Evolutionary conservation across 1,140 invertebrate species (phyloP).

Genomic region (Euglossa dilemma): DNA sequence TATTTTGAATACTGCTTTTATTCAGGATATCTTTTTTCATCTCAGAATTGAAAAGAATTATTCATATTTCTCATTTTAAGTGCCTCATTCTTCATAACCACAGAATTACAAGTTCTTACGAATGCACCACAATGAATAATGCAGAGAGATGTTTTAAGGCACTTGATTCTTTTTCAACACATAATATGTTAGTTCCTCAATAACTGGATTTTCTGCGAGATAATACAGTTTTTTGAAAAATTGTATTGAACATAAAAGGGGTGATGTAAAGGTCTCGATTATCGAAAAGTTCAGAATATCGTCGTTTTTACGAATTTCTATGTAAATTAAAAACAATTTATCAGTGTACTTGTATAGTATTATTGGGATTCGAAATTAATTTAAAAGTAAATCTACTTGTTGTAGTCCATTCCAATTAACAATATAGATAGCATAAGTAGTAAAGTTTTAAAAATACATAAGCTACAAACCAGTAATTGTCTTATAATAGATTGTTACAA

Average conservation of each 20-base stretch:
- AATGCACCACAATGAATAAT: slow-evolving; percentile 4
- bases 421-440: no score
- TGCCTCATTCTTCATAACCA: slow-evolving; percentile 3
- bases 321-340: no score
- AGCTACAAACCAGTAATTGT: no score
- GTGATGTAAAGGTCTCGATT: not conserved
- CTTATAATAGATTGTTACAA: no score
- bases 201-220: not conserved
- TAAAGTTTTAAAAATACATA: no score
- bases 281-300: no score
- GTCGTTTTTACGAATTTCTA: no score
- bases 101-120: not conserved
- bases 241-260: not conserved
- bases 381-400: no score
- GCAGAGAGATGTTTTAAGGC: slow-evolving; percentile 19
- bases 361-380: no score
- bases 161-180: slow-evolving; percentile 19
- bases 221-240: not conserved
- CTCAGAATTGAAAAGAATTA: not conserved
- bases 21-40: not conserved
- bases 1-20: not conserved
- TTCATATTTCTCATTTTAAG: not conserved
- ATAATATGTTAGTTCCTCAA: not conserved
- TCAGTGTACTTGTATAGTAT: no score
- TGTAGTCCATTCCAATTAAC: no score